phyloP scores from a whole-genome alignment of 1,140 invertebrate genomes.

The Sogatella furcifera region DNA sequence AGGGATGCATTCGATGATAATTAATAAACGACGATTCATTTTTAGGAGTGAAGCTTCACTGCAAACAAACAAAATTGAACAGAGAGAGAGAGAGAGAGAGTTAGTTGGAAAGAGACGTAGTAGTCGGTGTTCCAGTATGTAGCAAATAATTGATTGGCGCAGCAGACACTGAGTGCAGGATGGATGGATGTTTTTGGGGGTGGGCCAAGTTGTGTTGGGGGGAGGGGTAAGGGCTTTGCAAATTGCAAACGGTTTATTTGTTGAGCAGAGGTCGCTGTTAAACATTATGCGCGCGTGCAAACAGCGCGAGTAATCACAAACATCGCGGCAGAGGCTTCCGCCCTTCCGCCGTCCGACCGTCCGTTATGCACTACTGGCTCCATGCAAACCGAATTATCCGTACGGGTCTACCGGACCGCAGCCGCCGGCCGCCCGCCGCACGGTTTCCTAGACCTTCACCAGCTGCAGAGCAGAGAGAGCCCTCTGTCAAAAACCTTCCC shows the following conservation, averaged over 20 bases:
- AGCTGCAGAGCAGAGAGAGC: no score
- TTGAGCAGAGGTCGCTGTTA: background rate
- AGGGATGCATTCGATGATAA: background rate
- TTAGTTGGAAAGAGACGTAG: no score
- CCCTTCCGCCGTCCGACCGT: no score
- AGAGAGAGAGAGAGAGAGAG: no score
- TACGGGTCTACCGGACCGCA: background rate
- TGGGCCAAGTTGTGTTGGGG: no score
- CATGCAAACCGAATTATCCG: constrained; percentile 1
- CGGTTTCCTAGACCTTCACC: no score
- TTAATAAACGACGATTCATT: background rate
- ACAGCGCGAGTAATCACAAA: constrained; percentile 1
- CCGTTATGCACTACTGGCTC: background rate
- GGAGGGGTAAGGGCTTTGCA: background rate
- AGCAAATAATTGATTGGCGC: constrained; percentile 1
- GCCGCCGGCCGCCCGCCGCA: no score
- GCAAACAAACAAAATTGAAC: background rate
- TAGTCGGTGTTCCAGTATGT: background rate
- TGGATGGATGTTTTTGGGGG: no score
- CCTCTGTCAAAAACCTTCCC: no score
- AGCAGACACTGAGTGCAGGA: background rate
- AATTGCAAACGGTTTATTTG: constrained; percentile 2
- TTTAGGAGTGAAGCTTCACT: background rate
- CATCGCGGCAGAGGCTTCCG: no score
- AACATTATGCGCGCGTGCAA: background rate